phyloP scores from a whole-genome alignment of 1,140 invertebrate species.

The Plodia interpunctella region DNA sequence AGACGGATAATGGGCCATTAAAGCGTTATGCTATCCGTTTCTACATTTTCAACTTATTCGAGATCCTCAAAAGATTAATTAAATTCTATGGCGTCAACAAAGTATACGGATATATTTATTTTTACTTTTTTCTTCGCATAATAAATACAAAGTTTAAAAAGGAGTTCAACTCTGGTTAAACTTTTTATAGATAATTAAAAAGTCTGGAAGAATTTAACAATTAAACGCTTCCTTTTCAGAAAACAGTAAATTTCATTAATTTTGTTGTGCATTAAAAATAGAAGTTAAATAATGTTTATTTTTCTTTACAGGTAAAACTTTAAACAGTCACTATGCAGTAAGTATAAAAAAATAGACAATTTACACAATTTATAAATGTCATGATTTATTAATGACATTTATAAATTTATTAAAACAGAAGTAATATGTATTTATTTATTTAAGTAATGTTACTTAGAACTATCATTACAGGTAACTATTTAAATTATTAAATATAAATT shows the following conservation, averaged over 20 bases:
- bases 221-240: background rate
- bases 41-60: background rate
- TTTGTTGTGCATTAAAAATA: background rate
- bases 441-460: too few species aligned
- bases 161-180: background rate
- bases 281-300: background rate
- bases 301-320: slow-evolving; percentile 1
- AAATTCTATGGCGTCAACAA: background rate
- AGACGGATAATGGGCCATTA: background rate
- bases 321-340: too few species aligned
- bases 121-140: background rate
- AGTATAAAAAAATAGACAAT: too few species aligned
- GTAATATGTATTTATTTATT: too few species aligned
- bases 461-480: too few species aligned
- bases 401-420: too few species aligned
- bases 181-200: background rate
- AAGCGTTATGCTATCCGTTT: background rate
- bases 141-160: background rate
- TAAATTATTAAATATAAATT: too few species aligned
- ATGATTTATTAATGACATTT: too few species aligned
- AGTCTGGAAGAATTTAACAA: background rate
- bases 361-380: too few species aligned
- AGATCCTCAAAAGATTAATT: background rate
- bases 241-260: background rate
- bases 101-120: background rate